Percentiles rank a stretch among this genome's conserved stretches.
These are phyloP conservation scores for Gonatopus flavifemur DNA, from an alignment of 1,140 invertebrate species.

Conservation along the genomic window DNA sequence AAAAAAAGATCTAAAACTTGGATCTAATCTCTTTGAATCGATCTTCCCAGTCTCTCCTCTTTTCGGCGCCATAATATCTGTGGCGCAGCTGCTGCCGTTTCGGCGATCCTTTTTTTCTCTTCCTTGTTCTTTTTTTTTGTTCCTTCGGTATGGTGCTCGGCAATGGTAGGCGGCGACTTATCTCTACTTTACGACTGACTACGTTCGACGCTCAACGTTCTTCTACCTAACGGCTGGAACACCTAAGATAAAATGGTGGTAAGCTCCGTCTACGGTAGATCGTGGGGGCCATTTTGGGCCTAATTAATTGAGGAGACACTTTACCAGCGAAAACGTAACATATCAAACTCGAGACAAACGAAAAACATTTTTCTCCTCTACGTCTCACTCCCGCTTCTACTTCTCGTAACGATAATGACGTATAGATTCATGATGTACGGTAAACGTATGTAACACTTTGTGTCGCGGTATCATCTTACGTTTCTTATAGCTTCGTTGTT, in stretches of 20 bases:
- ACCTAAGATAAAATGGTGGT: slow-evolving; percentile 34
- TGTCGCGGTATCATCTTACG: too few species aligned
- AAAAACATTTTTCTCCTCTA: too few species aligned
- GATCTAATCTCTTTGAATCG: slow-evolving; percentile 43
- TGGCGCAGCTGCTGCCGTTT: slow-evolving; percentile 43
- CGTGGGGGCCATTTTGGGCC: slow-evolving; percentile 37
- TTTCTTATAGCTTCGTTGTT: too few species aligned
- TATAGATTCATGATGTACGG: too few species aligned
- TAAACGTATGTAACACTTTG: too few species aligned
- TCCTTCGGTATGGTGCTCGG: too few species aligned
- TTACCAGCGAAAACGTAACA: too few species aligned
- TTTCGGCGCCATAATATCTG: slow-evolving; percentile 47
- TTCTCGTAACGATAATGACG: too few species aligned
- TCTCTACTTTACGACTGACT: slow-evolving; percentile 39
- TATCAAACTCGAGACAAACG: too few species aligned
- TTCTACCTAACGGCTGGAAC: slow-evolving; percentile 25
- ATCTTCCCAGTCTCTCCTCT: slow-evolving; percentile 40
- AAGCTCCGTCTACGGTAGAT: slow-evolving; percentile 4
- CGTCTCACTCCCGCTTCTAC: not conserved
- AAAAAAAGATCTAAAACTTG: too few species aligned
- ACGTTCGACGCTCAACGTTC: slow-evolving; percentile 37
- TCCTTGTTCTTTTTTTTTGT: too few species aligned
- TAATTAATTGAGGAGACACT: slow-evolving; percentile 33
- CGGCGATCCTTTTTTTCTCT: slow-evolving; percentile 31
- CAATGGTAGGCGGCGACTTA: slow-evolving; percentile 37